These are phyloP conservation scores for Smutsia temminckii DNA, from an alignment of 2,797 vertebrate genomes.

Conservation along the genomic window DNA sequence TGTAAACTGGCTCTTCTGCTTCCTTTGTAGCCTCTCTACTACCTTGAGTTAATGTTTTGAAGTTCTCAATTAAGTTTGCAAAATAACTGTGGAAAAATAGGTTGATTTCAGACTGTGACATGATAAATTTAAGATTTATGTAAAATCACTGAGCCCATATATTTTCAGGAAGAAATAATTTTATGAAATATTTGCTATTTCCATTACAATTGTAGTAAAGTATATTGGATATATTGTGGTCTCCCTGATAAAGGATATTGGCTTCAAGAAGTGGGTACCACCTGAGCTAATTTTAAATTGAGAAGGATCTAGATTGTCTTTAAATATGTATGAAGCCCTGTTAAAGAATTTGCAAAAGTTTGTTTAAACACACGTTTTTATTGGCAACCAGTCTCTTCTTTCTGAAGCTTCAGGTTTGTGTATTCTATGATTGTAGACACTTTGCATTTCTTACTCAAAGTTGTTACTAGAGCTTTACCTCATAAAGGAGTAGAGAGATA, in stretches of 20 bases:
- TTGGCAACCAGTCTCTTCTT: not conserved
- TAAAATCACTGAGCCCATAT: not conserved
- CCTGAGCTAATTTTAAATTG: not conserved
- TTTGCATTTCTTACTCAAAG: not conserved
- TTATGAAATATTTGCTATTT: slow-evolving; percentile 11
- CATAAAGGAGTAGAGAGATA: not conserved
- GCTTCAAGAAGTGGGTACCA: not conserved
- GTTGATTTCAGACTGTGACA: not conserved
- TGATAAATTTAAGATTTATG: slow-evolving; percentile 9
- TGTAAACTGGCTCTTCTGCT: not conserved
- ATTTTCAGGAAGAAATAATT: slow-evolving; percentile 35
- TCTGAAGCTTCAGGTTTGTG: not conserved
- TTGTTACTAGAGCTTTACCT: not conserved
- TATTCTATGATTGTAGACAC: not conserved
- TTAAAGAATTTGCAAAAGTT: not conserved
- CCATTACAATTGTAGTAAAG: not conserved
- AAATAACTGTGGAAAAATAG: not conserved
- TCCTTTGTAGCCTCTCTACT: not conserved
- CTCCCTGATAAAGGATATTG: not conserved
- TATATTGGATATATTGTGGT: not conserved
- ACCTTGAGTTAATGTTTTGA: not conserved
- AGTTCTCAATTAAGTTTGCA: not conserved
- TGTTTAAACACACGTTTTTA: not conserved
- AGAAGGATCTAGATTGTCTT: not conserved
- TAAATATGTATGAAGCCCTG: not conserved